Conservation (phyloP, 2,113 vertebrate species). For the Pedetes capensis region DNA sequence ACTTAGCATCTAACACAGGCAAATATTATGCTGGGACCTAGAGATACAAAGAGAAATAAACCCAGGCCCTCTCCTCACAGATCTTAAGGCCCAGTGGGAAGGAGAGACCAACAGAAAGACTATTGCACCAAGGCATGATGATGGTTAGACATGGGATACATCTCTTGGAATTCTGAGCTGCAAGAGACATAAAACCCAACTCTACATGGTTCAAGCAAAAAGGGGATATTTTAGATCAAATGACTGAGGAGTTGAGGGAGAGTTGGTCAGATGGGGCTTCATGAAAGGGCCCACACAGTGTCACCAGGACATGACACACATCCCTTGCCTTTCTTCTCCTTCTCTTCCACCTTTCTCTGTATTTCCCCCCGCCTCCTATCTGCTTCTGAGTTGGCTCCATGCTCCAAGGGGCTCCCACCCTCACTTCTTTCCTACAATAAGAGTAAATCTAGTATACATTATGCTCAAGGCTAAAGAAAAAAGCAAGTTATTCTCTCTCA, state of each 20-base stretch:
- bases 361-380: neutral
- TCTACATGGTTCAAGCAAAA: neutral
- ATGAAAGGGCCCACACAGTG: neutral
- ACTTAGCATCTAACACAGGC: neutral
- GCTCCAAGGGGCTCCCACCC: neutral
- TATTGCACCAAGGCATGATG: neutral
- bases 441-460: neutral
- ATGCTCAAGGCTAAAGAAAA: neutral
- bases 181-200: neutral
- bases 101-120: neutral
- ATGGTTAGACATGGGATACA: neutral
- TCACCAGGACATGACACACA: neutral
- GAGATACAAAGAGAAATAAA: neutral
- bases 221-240: neutral
- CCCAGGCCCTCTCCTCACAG: neutral
- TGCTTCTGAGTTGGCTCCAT: neutral
- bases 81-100: neutral
- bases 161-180: neutral
- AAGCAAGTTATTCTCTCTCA: neutral
- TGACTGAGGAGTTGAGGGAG: neutral
- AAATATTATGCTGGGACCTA: neutral
- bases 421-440: neutral
- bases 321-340: no score
- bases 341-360: no score
- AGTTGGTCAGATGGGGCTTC: neutral